Percentiles rank a stretch among this genome's conserved stretches.
Conservation (phyloP, 1,140 invertebrate genomes). For the Magallana ariakensis region DNA sequence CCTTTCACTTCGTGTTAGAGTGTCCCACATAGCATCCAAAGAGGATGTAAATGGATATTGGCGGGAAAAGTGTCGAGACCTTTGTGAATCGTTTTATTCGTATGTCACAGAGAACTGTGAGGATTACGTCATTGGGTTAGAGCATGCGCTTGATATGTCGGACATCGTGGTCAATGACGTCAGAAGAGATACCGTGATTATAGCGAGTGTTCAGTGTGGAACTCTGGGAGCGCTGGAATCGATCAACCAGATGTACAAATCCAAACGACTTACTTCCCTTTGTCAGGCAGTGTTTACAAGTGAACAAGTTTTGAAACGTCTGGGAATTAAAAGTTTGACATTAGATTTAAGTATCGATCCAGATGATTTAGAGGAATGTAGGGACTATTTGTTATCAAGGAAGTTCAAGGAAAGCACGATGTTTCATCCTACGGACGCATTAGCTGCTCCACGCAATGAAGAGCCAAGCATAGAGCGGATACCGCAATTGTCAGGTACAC, state of each 20-base stretch:
- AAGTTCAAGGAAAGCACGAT: slow-evolving; percentile 50
- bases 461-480: slow-evolving; percentile 31
- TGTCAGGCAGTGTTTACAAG: slow-evolving; percentile 51
- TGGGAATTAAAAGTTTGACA: slow-evolving; percentile 42
- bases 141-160: slow-evolving; percentile 44
- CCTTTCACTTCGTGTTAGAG: slow-evolving; percentile 39
- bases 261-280: slow-evolving; percentile 41
- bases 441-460: not conserved
- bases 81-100: slow-evolving; percentile 46
- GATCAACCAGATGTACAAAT: slow-evolving; percentile 57
- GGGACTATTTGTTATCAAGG: slow-evolving; percentile 49
- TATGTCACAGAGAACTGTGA: slow-evolving; percentile 45
- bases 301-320: slow-evolving; percentile 13
- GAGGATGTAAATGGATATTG: slow-evolving; percentile 26
- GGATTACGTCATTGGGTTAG: slow-evolving; percentile 39
- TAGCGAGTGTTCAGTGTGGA: slow-evolving; percentile 38
- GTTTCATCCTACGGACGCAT: slow-evolving; percentile 52
- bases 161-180: slow-evolving; percentile 44
- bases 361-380: slow-evolving; percentile 36
- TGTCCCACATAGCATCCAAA: slow-evolving; percentile 34
- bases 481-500: not conserved
- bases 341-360: slow-evolving; percentile 44
- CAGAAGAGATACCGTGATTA: slow-evolving; percentile 46
- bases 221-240: slow-evolving; percentile 55
- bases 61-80: slow-evolving; percentile 42